These are phyloP conservation scores for Taxidea taxus DNA, from an alignment of 2,113 vertebrate species.

Conservation along the genomic window DNA sequence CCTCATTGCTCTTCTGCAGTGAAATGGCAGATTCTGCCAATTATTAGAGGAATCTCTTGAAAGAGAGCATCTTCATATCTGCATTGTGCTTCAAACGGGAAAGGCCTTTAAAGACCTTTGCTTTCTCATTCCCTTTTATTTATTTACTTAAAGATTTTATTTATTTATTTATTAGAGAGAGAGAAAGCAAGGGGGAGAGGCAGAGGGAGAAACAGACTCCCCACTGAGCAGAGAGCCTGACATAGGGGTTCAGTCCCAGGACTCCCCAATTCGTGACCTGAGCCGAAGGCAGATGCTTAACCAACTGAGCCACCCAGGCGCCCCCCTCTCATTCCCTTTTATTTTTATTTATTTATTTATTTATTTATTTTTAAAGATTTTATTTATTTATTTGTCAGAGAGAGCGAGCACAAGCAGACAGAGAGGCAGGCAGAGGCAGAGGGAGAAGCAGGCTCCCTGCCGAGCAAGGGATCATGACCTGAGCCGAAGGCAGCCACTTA, in stretches of 20 bases:
- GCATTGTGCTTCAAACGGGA: neutral
- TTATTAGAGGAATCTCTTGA: neutral
- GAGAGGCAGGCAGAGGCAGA: no score
- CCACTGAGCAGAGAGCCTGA: neutral
- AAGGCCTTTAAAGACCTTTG: neutral
- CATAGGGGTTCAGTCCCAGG: no score
- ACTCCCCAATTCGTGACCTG: no score
- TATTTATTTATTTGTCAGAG: no score
- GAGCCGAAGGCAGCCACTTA: no score
- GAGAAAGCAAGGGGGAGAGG: neutral
- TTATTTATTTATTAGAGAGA: neutral
- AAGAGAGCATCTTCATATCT: neutral
- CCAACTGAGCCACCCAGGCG: no score
- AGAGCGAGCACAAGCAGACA: no score
- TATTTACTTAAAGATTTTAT: neutral
- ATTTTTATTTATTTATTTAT: no score
- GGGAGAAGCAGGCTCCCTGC: no score
- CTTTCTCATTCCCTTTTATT: neutral
- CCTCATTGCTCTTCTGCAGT: neutral
- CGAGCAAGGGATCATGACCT: no score
- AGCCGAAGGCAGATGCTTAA: no score
- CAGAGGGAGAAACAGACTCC: neutral
- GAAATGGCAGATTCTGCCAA: neutral
- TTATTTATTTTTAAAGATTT: no score
- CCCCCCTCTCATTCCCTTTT: neutral